Evolutionary conservation across 2,888 invertebrate genomes (phyloP).

Genomic region (Stenchaetothrips biformis): DNA sequence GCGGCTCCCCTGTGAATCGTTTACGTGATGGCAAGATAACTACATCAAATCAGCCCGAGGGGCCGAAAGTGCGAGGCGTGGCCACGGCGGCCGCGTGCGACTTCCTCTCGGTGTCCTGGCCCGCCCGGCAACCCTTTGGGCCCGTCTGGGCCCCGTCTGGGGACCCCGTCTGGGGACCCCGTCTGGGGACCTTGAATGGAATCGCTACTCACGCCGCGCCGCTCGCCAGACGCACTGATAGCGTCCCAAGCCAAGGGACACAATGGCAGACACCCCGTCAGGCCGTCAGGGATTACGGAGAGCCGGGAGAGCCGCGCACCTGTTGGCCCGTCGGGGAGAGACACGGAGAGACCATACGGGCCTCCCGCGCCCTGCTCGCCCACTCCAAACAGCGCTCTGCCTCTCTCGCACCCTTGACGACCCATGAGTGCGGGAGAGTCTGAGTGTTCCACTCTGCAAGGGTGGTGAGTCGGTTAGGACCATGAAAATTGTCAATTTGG

Average conservation of each 20-base stretch:
- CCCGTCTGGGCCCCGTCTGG: neutral
- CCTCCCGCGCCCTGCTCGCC: too few relatives aligned
- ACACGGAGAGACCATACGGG: too few relatives aligned
- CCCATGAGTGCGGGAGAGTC: neutral
- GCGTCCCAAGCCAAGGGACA: neutral
- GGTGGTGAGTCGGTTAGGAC: neutral
- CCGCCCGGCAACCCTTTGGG: neutral
- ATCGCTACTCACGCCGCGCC: neutral
- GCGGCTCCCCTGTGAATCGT: neutral
- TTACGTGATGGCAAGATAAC: neutral
- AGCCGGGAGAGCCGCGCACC: neutral
- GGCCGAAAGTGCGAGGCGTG: neutral
- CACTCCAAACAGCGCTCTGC: neutral
- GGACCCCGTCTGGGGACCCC: neutral
- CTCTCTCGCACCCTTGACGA: neutral
- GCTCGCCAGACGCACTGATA: neutral
- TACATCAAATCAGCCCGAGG: neutral
- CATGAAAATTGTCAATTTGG: conserved; percentile 16
- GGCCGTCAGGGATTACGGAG: neutral
- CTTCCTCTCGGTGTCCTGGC: neutral
- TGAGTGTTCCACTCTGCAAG: neutral
- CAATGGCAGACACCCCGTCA: neutral
- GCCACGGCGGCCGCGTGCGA: neutral
- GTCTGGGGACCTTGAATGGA: neutral
- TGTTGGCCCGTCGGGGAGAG: neutral